Evolutionary conservation across 2,888 invertebrate genomes (phyloP).

Genomic region (Tethea ocularis): DNA sequence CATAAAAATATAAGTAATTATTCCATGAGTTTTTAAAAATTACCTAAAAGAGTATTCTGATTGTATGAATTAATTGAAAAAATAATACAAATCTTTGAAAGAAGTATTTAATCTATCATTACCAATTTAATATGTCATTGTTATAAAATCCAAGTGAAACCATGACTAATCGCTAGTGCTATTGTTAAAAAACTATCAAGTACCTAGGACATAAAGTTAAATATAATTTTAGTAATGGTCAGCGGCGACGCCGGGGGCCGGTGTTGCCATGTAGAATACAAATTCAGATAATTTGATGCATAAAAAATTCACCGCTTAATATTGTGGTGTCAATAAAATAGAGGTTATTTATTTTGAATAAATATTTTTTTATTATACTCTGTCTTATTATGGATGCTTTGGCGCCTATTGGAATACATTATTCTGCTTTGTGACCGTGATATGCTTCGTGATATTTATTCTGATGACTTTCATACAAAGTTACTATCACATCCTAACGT

Average conservation of each 20-base stretch:
- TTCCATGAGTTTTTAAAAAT: too few species aligned
- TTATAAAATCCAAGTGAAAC: background rate
- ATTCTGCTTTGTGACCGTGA: background rate
- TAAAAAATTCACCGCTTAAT: background rate
- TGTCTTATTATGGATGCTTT: background rate
- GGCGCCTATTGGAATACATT: background rate
- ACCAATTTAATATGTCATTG: too few species aligned
- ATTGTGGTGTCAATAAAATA: background rate
- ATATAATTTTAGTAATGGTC: constrained; percentile 5
- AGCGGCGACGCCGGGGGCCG: constrained; percentile 9
- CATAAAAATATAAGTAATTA: too few species aligned
- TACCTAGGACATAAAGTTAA: constrained; percentile 1
- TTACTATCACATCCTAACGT: too few species aligned
- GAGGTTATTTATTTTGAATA: constrained; percentile 1
- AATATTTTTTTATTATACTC: background rate
- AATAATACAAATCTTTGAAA: too few species aligned
- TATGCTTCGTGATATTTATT: background rate
- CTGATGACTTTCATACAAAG: too few species aligned
- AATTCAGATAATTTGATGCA: constrained; percentile 3
- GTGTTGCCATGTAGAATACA: constrained; percentile 28
- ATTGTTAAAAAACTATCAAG: background rate
- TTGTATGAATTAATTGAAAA: too few species aligned
- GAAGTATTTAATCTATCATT: too few species aligned
- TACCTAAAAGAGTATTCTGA: too few species aligned
- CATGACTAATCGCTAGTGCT: background rate